Evolutionary conservation across 2,888 invertebrate species (phyloP).

Genomic region (Notodonta dromedarius): DNA sequence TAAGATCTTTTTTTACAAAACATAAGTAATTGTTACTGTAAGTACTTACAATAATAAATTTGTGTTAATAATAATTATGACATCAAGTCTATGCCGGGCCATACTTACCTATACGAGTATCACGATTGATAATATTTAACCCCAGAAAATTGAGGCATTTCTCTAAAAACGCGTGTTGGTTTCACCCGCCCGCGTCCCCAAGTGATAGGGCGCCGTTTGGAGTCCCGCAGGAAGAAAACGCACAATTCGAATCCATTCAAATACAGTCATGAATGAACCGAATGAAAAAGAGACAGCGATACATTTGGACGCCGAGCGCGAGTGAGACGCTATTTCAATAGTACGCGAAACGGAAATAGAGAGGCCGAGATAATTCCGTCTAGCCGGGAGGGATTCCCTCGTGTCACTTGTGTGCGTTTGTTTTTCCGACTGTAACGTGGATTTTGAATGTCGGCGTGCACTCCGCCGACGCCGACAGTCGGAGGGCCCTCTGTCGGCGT

Average conservation of each 20-base stretch:
- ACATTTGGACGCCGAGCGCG: slow-evolving; percentile 42
- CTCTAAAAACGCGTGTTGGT: slow-evolving; percentile 52
- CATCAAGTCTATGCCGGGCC: no score
- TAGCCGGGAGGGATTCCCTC: slow-evolving; percentile 83
- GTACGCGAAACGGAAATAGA: slow-evolving; percentile 84
- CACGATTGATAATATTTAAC: no score
- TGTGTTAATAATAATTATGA: background rate
- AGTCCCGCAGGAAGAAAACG: slow-evolving; percentile 58
- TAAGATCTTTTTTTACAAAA: background rate
- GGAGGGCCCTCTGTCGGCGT: slow-evolving; percentile 66
- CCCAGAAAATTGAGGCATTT: background rate
- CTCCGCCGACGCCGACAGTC: slow-evolving; percentile 50
- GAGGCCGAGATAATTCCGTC: slow-evolving; percentile 82
- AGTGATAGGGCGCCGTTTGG: slow-evolving; percentile 54
- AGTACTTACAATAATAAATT: background rate
- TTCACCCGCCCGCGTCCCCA: slow-evolving; percentile 50
- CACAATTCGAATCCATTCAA: slow-evolving; percentile 77
- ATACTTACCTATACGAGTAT: no score
- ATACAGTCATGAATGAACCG: slow-evolving; percentile 80
- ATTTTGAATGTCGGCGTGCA: slow-evolving; percentile 73
- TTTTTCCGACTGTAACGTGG: slow-evolving; percentile 76
- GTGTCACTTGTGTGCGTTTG: slow-evolving; percentile 82
- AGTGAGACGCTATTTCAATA: slow-evolving; percentile 78
- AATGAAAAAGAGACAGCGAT: slow-evolving; percentile 75
- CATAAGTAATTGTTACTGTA: no score